Base-by-base conservation (phyloP, 1,140 invertebrate genomes). In the Whitmania pigra region DNA sequence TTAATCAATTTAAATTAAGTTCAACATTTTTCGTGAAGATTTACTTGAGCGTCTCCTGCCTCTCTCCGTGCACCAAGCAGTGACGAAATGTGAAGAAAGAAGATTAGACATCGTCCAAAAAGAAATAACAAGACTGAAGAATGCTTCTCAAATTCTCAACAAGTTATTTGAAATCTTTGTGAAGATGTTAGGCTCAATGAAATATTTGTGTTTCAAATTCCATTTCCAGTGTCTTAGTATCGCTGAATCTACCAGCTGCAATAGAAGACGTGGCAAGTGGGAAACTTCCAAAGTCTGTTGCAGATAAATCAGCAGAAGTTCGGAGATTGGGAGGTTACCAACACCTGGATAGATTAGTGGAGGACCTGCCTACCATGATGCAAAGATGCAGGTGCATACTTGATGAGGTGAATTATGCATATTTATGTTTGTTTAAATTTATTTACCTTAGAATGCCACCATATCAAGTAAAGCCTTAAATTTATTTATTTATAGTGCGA, bases 351-450 rank as follows among this genome's bases (percentile, higher is more conserved):
- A 78, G 78, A 53, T 78, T 87, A 75, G 85, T 89, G 69, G 88
- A 80, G 85, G 93, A 98, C 79, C 83, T 99, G 66, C 95, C 95
- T 0, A 89, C 92, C 74, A 83, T 95, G 60, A 85, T 97, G 54
- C 88, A 89, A 79, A 85, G 95, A 73, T 99, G 99, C 82, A 88
- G 88, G 72, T 94, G 98, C 82, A 96, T 99, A 75, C 85, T 99
- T 0, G 89, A 94, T 80, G 95, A 97, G 86, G 90, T 91, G 18
- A 63, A 1, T 13, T 1, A 20, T 63, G 57, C 22, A 25, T 63
- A 3, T 63, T 63, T 63, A 31, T 63, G 20, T 57, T 20, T 57
- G 54, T 57, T 57, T 36, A 36, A 36, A 36, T 6, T 36, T 36
- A n/a, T n/a, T n/a, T n/a, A 43, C 13, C 40, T 43, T 43, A 43